Evolutionary conservation across 2,113 vertebrate species (phyloP).

Genomic region (Periophthalmus modestus): DNA sequence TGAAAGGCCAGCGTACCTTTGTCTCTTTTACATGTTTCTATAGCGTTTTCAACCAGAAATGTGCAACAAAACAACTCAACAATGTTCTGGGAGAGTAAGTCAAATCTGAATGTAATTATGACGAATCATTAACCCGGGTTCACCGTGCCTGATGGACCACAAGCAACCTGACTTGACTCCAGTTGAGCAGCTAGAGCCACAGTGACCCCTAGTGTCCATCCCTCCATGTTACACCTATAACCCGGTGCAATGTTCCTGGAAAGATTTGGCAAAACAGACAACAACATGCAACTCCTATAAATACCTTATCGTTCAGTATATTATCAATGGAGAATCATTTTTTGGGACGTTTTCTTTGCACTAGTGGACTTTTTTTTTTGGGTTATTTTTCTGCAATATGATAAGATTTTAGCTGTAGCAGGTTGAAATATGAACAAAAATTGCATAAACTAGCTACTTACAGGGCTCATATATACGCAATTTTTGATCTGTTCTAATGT

Average conservation of each 20-base stretch:
- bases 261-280: background rate
- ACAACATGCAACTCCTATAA: too few species aligned
- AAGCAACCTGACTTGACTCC: slow-evolving; percentile 4
- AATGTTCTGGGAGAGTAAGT: slow-evolving; percentile 12
- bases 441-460: too few species aligned
- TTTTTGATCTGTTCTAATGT: too few species aligned
- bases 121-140: slow-evolving; percentile 59
- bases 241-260: background rate
- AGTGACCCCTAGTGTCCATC: slow-evolving; percentile 57
- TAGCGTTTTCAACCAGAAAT: slow-evolving; percentile 17
- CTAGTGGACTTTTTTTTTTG: too few species aligned
- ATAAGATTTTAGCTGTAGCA: too few species aligned
- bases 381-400: too few species aligned
- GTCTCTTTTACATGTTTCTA: background rate
- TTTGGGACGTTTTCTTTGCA: too few species aligned
- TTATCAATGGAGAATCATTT: too few species aligned
- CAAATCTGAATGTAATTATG: slow-evolving; percentile 30
- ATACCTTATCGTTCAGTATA: too few species aligned
- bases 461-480: too few species aligned
- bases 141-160: slow-evolving; percentile 20
- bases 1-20: background rate
- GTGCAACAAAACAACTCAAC: background rate
- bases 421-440: too few species aligned
- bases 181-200: slow-evolving; percentile 30
- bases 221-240: slow-evolving; percentile 22